A percentile compares a stretch with the other conserved stretches of the same genome.
Evolutionary conservation across 2,888 invertebrate species (phyloP).

Genomic region (Oxyteleia sp.): DNA sequence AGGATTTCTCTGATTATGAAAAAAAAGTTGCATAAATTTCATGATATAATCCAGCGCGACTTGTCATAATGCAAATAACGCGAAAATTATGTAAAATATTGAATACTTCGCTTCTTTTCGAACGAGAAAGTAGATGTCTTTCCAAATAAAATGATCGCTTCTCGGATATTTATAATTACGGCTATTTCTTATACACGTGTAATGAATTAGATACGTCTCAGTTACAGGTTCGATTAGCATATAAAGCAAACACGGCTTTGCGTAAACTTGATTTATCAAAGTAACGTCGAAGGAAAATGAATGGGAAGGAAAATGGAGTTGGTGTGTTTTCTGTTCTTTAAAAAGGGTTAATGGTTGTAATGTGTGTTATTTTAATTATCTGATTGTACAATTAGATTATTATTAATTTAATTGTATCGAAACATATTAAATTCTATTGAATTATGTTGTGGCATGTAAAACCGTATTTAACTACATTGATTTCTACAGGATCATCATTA

Average conservation of each 20-base stretch:
- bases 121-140: slow-evolving; percentile 43
- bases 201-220: slow-evolving; percentile 17
- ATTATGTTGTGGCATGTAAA: too few species aligned
- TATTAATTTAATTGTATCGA: too few species aligned
- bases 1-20: slow-evolving; percentile 52
- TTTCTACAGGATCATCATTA: too few species aligned
- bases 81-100: slow-evolving; percentile 51
- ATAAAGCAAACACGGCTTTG: not conserved
- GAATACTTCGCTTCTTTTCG: slow-evolving; percentile 7
- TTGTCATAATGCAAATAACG: slow-evolving; percentile 34
- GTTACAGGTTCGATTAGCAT: slow-evolving; percentile 7
- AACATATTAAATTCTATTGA: too few species aligned
- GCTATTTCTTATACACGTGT: slow-evolving; percentile 9
- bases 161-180: slow-evolving; percentile 20
- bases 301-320: too few species aligned
- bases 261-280: not conserved
- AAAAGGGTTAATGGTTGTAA: too few species aligned
- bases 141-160: slow-evolving; percentile 14
- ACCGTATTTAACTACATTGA: too few species aligned
- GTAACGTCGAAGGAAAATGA: not conserved
- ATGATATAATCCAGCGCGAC: slow-evolving; percentile 35
- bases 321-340: too few species aligned
- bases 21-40: slow-evolving; percentile 54
- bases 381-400: too few species aligned
- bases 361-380: too few species aligned